These are phyloP conservation scores for Heteromyza rotundicornis DNA, from an alignment of 2,888 invertebrate genomes.

Conservation along the genomic window DNA sequence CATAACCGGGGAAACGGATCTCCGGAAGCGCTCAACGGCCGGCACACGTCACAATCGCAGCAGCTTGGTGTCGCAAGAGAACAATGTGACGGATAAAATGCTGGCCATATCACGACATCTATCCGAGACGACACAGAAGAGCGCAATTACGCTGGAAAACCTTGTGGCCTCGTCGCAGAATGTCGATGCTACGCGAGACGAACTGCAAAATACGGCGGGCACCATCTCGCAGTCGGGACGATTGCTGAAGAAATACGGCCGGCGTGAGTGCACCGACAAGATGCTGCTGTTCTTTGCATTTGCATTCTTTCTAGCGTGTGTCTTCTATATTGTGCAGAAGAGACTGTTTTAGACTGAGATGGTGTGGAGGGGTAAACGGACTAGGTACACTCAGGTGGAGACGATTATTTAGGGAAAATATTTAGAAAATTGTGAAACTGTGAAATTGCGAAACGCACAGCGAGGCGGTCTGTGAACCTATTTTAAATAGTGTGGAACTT, in stretches of 20 bases:
- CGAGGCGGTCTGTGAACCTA: not conserved
- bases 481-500: not conserved
- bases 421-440: not conserved
- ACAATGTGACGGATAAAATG: constrained; percentile 83
- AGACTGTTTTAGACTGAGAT: constrained; percentile 72
- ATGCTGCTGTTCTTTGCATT: constrained; percentile 86
- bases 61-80: constrained; percentile 62
- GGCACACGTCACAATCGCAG: constrained; percentile 67
- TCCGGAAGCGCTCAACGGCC: constrained; percentile 66
- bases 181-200: constrained; percentile 79
- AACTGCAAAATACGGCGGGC: constrained; percentile 84
- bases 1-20: constrained; percentile 65
- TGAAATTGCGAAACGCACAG: not conserved
- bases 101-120: constrained; percentile 84
- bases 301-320: constrained; percentile 86
- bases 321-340: constrained; percentile 91
- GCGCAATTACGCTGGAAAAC: constrained; percentile 83
- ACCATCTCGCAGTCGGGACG: constrained; percentile 89
- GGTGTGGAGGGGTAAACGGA: constrained; percentile 10
- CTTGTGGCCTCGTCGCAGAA: constrained; percentile 74
- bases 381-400: no score
- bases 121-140: constrained; percentile 85
- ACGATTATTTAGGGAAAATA: not conserved
- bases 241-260: constrained; percentile 89
- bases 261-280: constrained; percentile 95